Evolutionary conservation across 2,113 vertebrate species (phyloP).

Genomic region (Syngnathoides biaculeatus): DNA sequence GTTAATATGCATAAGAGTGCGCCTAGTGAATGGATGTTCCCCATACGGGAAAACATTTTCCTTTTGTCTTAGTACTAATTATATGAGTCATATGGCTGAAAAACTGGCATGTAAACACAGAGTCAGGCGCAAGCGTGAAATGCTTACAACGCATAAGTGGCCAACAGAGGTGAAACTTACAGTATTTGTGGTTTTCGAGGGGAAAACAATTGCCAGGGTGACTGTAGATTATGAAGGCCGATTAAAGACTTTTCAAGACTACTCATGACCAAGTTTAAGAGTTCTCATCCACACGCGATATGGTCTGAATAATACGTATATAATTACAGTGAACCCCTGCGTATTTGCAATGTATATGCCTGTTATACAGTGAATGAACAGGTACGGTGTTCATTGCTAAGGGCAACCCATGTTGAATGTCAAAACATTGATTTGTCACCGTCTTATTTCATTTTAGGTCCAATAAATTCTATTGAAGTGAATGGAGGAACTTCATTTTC

Average conservation of each 20-base stretch:
- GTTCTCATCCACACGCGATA: no score
- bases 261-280: neutral
- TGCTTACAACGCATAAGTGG: neutral
- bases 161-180: neutral
- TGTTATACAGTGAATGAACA: no score
- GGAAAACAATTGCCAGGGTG: neutral
- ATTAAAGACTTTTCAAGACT: neutral
- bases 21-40: slow-evolving; percentile 18
- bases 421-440: no score
- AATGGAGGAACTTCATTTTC: no score
- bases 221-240: neutral
- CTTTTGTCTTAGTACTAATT: neutral
- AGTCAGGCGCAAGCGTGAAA: neutral
- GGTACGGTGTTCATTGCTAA: no score
- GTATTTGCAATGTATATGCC: no score
- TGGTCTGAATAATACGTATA: no score
- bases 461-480: no score
- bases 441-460: no score
- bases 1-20: slow-evolving; percentile 41
- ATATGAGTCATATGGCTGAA: neutral
- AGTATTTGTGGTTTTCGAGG: neutral
- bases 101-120: neutral
- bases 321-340: no score
- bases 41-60: neutral
- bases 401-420: no score